Evolutionary conservation across 2,888 invertebrate species (phyloP).

Genomic region (Colletes collaris): DNA sequence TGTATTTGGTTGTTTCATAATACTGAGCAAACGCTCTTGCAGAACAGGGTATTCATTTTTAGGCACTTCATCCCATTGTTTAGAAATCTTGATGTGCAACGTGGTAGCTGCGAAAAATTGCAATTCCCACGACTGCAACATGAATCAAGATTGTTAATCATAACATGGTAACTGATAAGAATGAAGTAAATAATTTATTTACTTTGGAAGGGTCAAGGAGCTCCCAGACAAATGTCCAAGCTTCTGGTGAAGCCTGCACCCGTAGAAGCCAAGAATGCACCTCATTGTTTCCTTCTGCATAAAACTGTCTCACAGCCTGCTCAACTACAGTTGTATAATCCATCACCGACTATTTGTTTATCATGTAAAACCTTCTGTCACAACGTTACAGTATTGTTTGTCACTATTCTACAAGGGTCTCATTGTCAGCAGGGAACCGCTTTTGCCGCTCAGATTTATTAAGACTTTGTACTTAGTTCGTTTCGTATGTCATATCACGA

Average conservation of each 20-base stretch:
- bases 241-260: constrained; percentile 93
- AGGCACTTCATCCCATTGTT: constrained; percentile 95
- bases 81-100: constrained; percentile 93
- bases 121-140: constrained; percentile 87
- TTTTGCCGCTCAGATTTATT: too few relatives aligned
- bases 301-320: constrained; percentile 83
- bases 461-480: neutral
- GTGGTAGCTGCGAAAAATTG: constrained; percentile 97
- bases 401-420: neutral
- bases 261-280: constrained; percentile 94
- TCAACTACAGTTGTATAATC: constrained; percentile 82
- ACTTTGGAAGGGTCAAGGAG: constrained; percentile 93
- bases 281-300: constrained; percentile 88
- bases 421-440: neutral
- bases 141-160: neutral
- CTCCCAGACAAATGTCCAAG: constrained; percentile 97
- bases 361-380: neutral
- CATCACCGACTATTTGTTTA: constrained; percentile 65
- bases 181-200: constrained; percentile 56
- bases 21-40: constrained; percentile 90
- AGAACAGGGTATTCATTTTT: constrained; percentile 90
- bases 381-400: neutral
- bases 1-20: constrained; percentile 90
- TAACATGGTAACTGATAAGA: neutral
- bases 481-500: neutral